Conservation (phyloP, 2,888 invertebrate species). For the Pterobdella sp. region DNA sequence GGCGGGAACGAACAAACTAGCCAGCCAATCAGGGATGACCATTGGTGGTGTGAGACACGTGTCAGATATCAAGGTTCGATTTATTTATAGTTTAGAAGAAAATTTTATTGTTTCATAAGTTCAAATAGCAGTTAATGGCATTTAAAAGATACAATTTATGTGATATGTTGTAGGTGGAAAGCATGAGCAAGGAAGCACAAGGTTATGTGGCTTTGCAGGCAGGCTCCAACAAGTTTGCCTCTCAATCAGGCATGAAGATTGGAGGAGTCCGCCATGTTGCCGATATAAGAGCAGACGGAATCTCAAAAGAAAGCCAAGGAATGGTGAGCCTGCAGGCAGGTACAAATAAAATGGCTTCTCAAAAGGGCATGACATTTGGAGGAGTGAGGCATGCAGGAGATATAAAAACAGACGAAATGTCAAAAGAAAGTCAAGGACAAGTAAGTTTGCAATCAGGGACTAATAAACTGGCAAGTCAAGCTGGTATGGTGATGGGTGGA, state of each 20-base stretch:
- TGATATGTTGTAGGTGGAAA: slow-evolving; percentile 39
- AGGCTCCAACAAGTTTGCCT: slow-evolving; percentile 47
- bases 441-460: slow-evolving; percentile 47
- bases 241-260: slow-evolving; percentile 45
- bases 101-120: slow-evolving; percentile 18
- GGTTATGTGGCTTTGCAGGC: slow-evolving; percentile 46
- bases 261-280: slow-evolving; percentile 46
- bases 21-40: slow-evolving; percentile 46
- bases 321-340: slow-evolving; percentile 46
- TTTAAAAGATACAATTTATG: too few relatives aligned
- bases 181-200: slow-evolving; percentile 42
- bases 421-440: slow-evolving; percentile 41
- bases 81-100: background rate
- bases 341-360: slow-evolving; percentile 46
- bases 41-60: slow-evolving; percentile 48
- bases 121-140: too few relatives aligned
- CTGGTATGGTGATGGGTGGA: slow-evolving; percentile 48
- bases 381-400: slow-evolving; percentile 46
- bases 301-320: slow-evolving; percentile 41
- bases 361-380: slow-evolving; percentile 48
- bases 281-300: slow-evolving; percentile 46
- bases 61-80: slow-evolving; percentile 44
- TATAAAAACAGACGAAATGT: slow-evolving; percentile 44
- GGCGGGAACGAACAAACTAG: slow-evolving; percentile 47
- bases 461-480: slow-evolving; percentile 47